Conservation (phyloP, 1,140 invertebrate genomes). For the Brachionus sp. region DNA sequence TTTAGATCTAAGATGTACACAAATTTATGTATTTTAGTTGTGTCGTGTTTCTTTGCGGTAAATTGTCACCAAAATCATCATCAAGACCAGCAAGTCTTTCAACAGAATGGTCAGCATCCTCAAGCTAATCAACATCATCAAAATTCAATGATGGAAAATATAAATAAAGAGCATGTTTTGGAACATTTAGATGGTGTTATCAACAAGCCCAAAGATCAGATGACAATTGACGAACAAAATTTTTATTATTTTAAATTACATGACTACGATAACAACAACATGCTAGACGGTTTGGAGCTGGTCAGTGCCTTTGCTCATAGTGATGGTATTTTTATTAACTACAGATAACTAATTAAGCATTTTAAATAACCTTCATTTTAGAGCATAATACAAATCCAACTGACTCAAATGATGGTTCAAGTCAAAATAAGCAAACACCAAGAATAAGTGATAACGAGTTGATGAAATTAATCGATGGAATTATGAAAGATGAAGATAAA, state of each 20-base stretch:
- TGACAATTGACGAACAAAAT: conserved; percentile 46
- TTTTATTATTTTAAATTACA: conserved; percentile 47
- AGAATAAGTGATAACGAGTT: conserved; percentile 31
- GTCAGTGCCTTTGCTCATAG: conserved; percentile 41
- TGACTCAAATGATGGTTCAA: background rate
- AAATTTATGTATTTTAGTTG: background rate
- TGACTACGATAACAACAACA: conserved; percentile 44
- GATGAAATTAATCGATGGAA: conserved; percentile 22
- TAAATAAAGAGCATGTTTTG: conserved; percentile 44
- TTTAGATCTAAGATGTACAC: background rate
- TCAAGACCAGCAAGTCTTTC: conserved; percentile 18
- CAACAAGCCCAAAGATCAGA: conserved; percentile 44
- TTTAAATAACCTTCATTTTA: background rate
- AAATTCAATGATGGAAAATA: conserved; percentile 45
- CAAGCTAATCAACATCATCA: conserved; percentile 3
- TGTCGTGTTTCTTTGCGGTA: background rate
- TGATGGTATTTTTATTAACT: background rate
- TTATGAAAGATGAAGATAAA: conserved; percentile 46
- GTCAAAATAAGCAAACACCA: background rate
- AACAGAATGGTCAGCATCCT: background rate
- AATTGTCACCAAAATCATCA: conserved; percentile 29
- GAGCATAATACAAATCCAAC: background rate
- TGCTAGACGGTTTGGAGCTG: conserved; percentile 40
- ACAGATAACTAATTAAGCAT: no score
- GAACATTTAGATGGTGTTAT: conserved; percentile 44